Evolutionary conservation across 53 echinoderm and acorn worm genomes (phyloP).

Genomic region (Temnopleurus reevesii): DNA sequence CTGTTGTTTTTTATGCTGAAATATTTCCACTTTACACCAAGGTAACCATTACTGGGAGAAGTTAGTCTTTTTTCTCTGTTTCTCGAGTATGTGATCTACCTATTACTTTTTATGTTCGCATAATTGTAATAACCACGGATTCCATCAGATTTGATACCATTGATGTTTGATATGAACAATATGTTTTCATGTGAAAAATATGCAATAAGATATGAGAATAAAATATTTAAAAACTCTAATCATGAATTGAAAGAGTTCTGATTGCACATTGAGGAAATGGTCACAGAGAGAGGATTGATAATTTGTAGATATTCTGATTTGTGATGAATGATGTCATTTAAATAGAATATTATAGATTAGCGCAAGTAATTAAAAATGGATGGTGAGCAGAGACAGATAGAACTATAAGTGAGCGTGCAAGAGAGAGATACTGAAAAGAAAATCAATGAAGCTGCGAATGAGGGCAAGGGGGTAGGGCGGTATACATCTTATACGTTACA

Average conservation of each 20-base stretch:
- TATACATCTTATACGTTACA: too few relatives aligned
- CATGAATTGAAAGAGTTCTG: neutral
- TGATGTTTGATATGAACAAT: neutral
- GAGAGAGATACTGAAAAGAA: too few relatives aligned
- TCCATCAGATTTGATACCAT: neutral
- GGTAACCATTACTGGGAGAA: neutral
- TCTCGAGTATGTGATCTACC: neutral
- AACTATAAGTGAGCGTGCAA: too few relatives aligned
- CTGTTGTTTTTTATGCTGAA: neutral
- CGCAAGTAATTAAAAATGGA: too few relatives aligned
- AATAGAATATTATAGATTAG: too few relatives aligned
- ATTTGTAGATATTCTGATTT: too few relatives aligned
- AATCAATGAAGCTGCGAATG: too few relatives aligned
- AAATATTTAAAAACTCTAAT: conserved; percentile 8
- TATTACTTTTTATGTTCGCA: neutral
- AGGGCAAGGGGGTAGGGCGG: too few relatives aligned
- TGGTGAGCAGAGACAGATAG: too few relatives aligned
- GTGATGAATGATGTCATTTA: too few relatives aligned
- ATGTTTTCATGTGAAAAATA: conserved; percentile 37
- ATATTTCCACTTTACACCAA: neutral
- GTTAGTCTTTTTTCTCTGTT: neutral
- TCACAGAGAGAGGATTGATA: too few relatives aligned
- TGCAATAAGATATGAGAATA: conserved; percentile 24
- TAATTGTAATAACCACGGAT: neutral
- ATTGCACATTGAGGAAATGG: too few relatives aligned